Base-by-base conservation (phyloP, 2,113 vertebrate genomes). In the Scopus umbretta region DNA sequence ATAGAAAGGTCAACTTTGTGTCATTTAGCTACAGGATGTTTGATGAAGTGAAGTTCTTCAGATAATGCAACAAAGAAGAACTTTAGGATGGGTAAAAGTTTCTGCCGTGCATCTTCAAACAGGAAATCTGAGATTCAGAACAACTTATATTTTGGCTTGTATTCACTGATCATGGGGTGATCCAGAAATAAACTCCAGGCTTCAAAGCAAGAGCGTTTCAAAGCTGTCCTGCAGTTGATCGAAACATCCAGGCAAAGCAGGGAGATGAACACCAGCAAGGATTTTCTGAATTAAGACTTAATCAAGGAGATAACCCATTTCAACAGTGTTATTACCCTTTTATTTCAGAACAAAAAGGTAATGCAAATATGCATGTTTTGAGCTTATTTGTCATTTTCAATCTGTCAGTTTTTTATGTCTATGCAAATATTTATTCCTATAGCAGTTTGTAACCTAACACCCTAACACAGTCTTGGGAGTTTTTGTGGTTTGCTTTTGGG, bases 101-200 rank as follows among this genome's bases (percentile, higher is more conserved):
- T 94, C 94, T 96, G 85, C 90, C 1, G 63, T 85, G 93, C 93
- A 75, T 95, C 95, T 97, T 96, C 97, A 94, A 84, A 94, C 95
- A 96, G 97, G 98, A 98, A 98, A 98, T 98, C 95, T 98, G 98
- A 98, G 98, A 97, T 96, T 97, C 96, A 56, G 78, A 97, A 74
- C 97, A 97, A 97, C 97, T 97, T 98, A 98, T 96, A 97, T 98
- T 97, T 97, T 98, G 98, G 98, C 98, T 97, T 96, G 97, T 97
- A 97, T 96, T 94, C 86, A 1, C 72, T 90, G 98, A 98, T 98
- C 98, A 98, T 98, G 98, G 97, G 98, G 95, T 98, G 97, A 98
- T 98, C 98, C 98, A 94, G 97, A 98, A 98, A 98, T 98, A 98
- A 98, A 98, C 98, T 98, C 96, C 97, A 95, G 92, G 96, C 97